A percentile compares a stretch with the other conserved stretches of the same genome.
Evolutionary conservation across 2,113 vertebrate genomes (phyloP).

Genomic region (Ginglymostoma cirratum): DNA sequence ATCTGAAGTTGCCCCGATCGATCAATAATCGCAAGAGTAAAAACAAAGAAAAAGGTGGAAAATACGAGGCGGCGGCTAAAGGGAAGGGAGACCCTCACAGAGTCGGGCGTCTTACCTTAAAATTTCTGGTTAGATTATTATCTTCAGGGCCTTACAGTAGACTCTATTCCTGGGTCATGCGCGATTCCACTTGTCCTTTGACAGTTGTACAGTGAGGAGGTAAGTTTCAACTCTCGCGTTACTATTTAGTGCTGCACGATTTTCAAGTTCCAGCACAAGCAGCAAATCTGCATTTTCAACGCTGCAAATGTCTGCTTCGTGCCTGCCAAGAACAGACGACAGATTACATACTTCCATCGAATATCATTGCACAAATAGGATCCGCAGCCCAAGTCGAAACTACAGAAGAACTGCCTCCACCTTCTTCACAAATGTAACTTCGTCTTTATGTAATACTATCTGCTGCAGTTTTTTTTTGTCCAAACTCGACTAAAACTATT

Average conservation of each 20-base stretch:
- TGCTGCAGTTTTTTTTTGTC: background rate
- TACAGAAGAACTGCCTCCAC: background rate
- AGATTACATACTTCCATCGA: constrained; percentile 5
- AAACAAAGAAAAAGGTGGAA: constrained; percentile 51
- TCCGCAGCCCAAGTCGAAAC: background rate
- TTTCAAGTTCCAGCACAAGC: constrained; percentile 29
- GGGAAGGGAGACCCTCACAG: constrained; percentile 43
- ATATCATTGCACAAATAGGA: constrained; percentile 13
- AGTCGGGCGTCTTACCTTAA: constrained; percentile 59
- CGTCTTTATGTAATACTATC: background rate
- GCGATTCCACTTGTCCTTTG: constrained; percentile 68
- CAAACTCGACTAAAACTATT: background rate
- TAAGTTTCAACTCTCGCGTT: constrained; percentile 72
- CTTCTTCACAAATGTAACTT: background rate
- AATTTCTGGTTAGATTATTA: constrained; percentile 56
- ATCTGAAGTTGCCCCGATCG: constrained; percentile 53
- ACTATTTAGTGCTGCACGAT: constrained; percentile 49
- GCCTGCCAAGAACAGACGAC: background rate
- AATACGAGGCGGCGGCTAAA: constrained; percentile 44
- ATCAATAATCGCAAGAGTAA: constrained; percentile 51
- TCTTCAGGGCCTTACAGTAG: constrained; percentile 61
- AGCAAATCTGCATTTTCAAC: background rate
- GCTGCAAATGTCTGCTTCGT: background rate
- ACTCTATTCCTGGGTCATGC: constrained; percentile 61
- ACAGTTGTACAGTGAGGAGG: constrained; percentile 66